Evolutionary conservation across 2,797 vertebrate species (phyloP).

Genomic region (Nothura maculosa): DNA sequence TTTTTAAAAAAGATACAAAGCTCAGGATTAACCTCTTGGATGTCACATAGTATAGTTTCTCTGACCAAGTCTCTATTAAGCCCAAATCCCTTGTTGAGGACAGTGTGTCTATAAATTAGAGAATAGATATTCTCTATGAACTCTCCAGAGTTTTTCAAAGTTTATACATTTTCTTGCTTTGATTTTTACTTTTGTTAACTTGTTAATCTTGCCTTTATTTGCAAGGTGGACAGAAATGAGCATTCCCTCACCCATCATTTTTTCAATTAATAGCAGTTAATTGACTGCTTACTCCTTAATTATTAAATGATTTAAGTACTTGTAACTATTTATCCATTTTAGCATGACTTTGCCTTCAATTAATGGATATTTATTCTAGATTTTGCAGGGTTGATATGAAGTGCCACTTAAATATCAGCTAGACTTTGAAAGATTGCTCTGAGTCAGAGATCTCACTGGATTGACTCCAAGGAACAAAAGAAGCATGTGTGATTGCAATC

Average conservation of each 20-base stretch:
- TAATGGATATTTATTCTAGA: conserved; percentile 28
- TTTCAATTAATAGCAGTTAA: neutral
- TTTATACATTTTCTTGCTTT: neutral
- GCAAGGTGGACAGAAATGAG: neutral
- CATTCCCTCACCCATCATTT: neutral
- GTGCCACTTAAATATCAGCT: conserved; percentile 50
- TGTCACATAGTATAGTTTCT: neutral
- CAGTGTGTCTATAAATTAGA: neutral
- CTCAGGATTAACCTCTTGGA: neutral
- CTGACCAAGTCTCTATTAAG: neutral
- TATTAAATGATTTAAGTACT: neutral
- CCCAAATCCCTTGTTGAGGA: neutral
- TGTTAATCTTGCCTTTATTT: neutral
- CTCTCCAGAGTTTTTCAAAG: neutral
- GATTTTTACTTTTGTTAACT: neutral
- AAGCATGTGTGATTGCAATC: conserved; percentile 55
- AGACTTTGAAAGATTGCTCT: conserved; percentile 62
- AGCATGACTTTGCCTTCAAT: neutral
- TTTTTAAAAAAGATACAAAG: neutral
- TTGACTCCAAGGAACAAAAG: conserved; percentile 52
- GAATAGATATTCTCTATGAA: neutral
- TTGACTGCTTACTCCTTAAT: neutral
- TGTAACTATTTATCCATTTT: neutral
- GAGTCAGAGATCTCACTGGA: conserved; percentile 56
- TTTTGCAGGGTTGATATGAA: conserved; percentile 45